phyloP scores from a whole-genome alignment of 92 coral and sea anemone species.

The Actinernus sp. region DNA sequence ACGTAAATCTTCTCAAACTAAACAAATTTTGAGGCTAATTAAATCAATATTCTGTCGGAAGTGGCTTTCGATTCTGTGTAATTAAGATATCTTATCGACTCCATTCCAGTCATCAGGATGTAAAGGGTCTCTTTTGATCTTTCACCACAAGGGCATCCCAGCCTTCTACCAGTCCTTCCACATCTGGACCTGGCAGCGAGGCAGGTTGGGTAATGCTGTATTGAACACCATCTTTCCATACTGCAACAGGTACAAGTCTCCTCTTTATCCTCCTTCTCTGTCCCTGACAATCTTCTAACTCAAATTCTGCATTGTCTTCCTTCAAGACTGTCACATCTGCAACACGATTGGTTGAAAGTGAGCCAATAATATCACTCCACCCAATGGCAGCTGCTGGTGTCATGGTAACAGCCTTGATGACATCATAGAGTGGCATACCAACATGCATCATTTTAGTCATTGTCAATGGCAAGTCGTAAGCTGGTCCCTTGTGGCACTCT shows the following conservation, averaged over 20 bases:
- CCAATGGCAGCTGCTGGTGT: constrained; percentile 86
- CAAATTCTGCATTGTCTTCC: constrained; percentile 47
- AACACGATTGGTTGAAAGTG: constrained; percentile 29
- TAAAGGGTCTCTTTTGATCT: constrained; percentile 13
- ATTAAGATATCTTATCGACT: too few species aligned
- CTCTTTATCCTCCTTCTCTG: constrained; percentile 42
- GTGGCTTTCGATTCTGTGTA: too few species aligned
- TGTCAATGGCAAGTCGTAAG: constrained; percentile 73
- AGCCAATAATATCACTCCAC: constrained; percentile 67
- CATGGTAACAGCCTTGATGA: constrained; percentile 77
- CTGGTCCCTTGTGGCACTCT: constrained; percentile 69
- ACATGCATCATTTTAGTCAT: constrained; percentile 86
- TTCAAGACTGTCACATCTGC: constrained; percentile 80
- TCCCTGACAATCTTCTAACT: constrained; percentile 81
- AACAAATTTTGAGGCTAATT: too few species aligned
- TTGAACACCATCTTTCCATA: constrained; percentile 73
- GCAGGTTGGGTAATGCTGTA: constrained; percentile 20
- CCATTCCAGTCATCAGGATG: too few species aligned
- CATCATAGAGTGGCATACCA: constrained; percentile 85
- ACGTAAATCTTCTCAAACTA: too few species aligned
- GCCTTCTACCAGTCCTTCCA: background rate
- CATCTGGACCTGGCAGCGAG: constrained; percentile 46
- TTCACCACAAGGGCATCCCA: constrained; percentile 18
- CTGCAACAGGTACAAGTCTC: constrained; percentile 70
- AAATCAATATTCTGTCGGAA: too few species aligned